Evolutionary conservation across 2,797 vertebrate species (phyloP).

Genomic region (Enteromius viviparus): DNA sequence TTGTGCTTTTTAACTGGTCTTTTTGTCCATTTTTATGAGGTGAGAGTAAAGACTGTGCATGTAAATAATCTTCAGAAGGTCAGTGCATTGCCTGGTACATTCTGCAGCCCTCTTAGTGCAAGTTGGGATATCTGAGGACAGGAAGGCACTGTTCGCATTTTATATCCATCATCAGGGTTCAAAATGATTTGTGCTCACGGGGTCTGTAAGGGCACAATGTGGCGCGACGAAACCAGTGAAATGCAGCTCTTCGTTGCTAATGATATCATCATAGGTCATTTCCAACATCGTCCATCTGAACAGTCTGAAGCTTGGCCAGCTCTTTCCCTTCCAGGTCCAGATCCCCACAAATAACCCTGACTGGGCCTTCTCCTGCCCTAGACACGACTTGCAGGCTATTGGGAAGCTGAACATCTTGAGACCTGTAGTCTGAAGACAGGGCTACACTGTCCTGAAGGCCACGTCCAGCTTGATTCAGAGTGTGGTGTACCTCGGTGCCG

Average conservation of each 20-base stretch:
- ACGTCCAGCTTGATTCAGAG: slow-evolving; percentile 78
- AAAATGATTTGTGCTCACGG: slow-evolving; percentile 51
- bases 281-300: slow-evolving; percentile 97
- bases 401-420: slow-evolving; percentile 73
- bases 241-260: slow-evolving; percentile 29
- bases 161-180: slow-evolving; percentile 38
- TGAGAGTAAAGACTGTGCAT: slow-evolving; percentile 54
- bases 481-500: slow-evolving; percentile 81
- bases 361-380: slow-evolving; percentile 59
- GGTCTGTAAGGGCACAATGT: slow-evolving; percentile 38
- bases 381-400: slow-evolving; percentile 53
- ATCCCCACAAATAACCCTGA: slow-evolving; percentile 90
- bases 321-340: slow-evolving; percentile 87
- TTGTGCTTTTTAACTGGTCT: slow-evolving; percentile 43
- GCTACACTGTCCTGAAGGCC: slow-evolving; percentile 54
- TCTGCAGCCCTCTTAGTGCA: slow-evolving; percentile 59
- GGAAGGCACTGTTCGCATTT: slow-evolving; percentile 60
- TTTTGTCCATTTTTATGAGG: slow-evolving; percentile 27
- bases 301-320: slow-evolving; percentile 90
- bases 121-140: slow-evolving; percentile 51
- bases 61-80: slow-evolving; percentile 52
- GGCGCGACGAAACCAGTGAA: slow-evolving; percentile 49
- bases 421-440: slow-evolving; percentile 84
- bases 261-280: slow-evolving; percentile 85
- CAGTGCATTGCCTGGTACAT: slow-evolving; percentile 61